Evolutionary conservation across 2,797 vertebrate species (phyloP).

Genomic region (Brotula barbata): DNA sequence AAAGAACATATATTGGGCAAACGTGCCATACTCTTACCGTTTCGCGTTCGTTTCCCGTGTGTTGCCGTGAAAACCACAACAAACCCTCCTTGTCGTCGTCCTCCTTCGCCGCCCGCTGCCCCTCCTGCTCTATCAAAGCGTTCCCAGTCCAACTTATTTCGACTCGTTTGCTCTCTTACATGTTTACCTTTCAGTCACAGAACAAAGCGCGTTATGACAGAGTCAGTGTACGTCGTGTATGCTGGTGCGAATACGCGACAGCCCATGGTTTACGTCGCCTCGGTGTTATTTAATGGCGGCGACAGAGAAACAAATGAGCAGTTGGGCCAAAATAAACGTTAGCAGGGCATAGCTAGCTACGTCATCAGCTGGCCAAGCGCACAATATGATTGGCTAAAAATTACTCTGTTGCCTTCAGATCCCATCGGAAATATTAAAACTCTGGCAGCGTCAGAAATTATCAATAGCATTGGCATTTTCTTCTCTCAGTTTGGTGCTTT

Average conservation of each 20-base stretch:
- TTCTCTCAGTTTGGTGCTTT: too few species aligned
- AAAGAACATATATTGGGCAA: background rate
- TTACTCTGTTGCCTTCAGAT: slow-evolving; percentile 35
- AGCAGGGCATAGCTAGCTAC: slow-evolving; percentile 38
- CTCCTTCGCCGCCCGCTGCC: slow-evolving; percentile 28
- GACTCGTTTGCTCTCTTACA: slow-evolving; percentile 61
- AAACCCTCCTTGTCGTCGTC: slow-evolving; percentile 62
- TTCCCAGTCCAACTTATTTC: slow-evolving; percentile 62
- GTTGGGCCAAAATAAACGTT: slow-evolving; percentile 83
- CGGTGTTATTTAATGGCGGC: slow-evolving; percentile 81
- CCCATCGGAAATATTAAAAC: background rate
- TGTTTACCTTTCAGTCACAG: slow-evolving; percentile 62
- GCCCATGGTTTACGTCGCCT: slow-evolving; percentile 66
- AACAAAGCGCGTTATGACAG: slow-evolving; percentile 29
- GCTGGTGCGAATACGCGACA: slow-evolving; percentile 60
- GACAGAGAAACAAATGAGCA: slow-evolving; percentile 73
- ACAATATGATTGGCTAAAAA: slow-evolving; percentile 58
- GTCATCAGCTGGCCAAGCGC: slow-evolving; percentile 73
- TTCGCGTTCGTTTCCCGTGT: slow-evolving; percentile 52
- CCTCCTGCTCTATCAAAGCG: slow-evolving; percentile 65
- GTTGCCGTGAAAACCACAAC: slow-evolving; percentile 68
- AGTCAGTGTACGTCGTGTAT: slow-evolving; percentile 40
- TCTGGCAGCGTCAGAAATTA: too few species aligned
- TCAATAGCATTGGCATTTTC: too few species aligned
- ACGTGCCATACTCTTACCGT: slow-evolving; percentile 57